Base-by-base conservation (phyloP, 1,140 invertebrate genomes). In the Sycobia sp. region DNA sequence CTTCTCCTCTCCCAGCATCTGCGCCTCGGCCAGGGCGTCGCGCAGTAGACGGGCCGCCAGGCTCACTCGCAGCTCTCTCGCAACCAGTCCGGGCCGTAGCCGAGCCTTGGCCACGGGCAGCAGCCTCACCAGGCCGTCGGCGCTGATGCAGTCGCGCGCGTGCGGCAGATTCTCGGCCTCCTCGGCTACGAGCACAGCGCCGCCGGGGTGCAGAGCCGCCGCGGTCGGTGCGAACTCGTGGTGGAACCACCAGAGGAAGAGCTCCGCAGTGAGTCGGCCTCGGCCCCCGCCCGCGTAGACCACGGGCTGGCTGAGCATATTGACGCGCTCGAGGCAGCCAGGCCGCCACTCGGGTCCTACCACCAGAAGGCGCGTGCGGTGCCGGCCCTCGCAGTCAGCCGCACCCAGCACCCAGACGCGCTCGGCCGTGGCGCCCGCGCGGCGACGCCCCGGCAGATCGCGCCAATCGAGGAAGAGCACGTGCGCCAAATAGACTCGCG, bases 201-300 rank as follows among this genome's bases (percentile, higher is more conserved):
- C 82, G 5, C 76, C 67, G 1, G 79, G 76, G 57, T 84, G 82
- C 67, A 85, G 76, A 4, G 83, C 78, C 56, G 82, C 73, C 0
- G 82, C 83, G 0, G 82, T 81, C 0, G 82, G 79, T 0, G 78
- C 81, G 60, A 85, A 84, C 59, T 85, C 83, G 3, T 75, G 73
- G 23, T 80, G 81, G 43, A 85, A 84, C 83, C 84, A 85, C 84
- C 84, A 84, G 5, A 80, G 73, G 32, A 85, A 84, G 1, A 85
- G 71, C 56, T 84, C 82, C 0, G 79, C 72, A 0, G 83, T 84
- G 0, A 83, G 68, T 0, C 71, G 71, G 5, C 82, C 83, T 8
- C 78, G 77, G 10, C 84, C 83, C 4, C 84, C 84, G 1, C 83
- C 83, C 0, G 83, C 84, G 60, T 85, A 85, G 8, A 85, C 78